These are phyloP conservation scores for Phaenicophaeus curvirostris DNA, from an alignment of 2,797 vertebrate genomes.

Conservation along the genomic window DNA sequence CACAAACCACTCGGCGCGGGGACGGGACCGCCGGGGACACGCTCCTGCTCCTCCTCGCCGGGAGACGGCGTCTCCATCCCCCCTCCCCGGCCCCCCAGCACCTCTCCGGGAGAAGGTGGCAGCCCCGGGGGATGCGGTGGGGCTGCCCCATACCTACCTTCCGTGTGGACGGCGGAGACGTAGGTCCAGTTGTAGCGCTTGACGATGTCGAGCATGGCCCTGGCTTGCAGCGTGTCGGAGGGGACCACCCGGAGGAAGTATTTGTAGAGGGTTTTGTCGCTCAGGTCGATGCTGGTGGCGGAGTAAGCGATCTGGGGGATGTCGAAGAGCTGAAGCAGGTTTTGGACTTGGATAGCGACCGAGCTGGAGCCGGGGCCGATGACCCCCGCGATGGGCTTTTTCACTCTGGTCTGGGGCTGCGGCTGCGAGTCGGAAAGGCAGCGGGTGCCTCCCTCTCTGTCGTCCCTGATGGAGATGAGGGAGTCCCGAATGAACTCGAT, in stretches of 20 bases:
- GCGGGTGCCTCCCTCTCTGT: slow-evolving; percentile 90
- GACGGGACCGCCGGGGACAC: not conserved
- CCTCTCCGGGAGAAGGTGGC: too few relatives aligned
- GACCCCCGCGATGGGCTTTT: slow-evolving; percentile 96
- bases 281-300: slow-evolving; percentile 97
- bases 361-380: slow-evolving; percentile 99
- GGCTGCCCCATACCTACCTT: slow-evolving; percentile 84
- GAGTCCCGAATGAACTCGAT: slow-evolving; percentile 99
- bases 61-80: too few relatives aligned
- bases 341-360: slow-evolving; percentile 98
- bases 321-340: slow-evolving; percentile 96
- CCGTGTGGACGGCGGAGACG: slow-evolving; percentile 96
- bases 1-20: not conserved
- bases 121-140: too few relatives aligned
- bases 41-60: too few relatives aligned
- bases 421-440: slow-evolving; percentile 88
- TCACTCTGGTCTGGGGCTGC: slow-evolving; percentile 82
- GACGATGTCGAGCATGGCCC: slow-evolving; percentile 97
- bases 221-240: slow-evolving; percentile 94
- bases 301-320: slow-evolving; percentile 99
- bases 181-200: slow-evolving; percentile 99
- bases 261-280: slow-evolving; percentile 97
- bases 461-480: slow-evolving; percentile 95
- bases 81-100: too few relatives aligned
- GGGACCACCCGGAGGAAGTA: slow-evolving; percentile 98